Conservation (phyloP, 2,113 vertebrate genomes). For the Lathamus discolor region DNA sequence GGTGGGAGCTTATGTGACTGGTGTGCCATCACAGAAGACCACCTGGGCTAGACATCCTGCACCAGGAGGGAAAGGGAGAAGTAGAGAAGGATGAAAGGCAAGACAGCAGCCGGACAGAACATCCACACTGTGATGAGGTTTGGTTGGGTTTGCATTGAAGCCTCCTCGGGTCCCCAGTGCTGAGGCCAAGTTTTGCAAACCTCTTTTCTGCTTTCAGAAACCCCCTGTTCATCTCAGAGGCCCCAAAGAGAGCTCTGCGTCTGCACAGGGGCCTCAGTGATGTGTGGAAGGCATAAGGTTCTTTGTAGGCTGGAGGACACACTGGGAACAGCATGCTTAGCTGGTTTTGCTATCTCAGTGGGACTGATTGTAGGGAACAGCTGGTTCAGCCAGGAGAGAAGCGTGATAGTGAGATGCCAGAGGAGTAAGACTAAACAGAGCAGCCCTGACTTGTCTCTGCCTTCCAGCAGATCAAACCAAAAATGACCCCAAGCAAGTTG, state of each 20-base stretch:
- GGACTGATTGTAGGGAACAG: slow-evolving; percentile 38
- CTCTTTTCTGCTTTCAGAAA: background rate
- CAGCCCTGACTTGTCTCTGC: background rate
- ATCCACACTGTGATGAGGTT: background rate
- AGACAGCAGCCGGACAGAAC: background rate
- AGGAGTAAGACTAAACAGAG: background rate
- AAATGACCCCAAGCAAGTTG: background rate
- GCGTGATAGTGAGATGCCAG: background rate
- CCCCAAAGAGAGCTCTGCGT: rapidly evolving
- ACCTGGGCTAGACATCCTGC: background rate
- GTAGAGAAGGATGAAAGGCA: background rate
- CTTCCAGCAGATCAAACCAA: background rate
- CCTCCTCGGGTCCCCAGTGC: background rate
- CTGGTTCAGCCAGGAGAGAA: background rate
- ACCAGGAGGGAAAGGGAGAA: background rate
- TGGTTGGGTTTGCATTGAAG: background rate
- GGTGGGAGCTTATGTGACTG: background rate
- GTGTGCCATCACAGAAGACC: background rate
- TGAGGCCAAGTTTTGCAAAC: background rate
- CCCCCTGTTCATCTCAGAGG: background rate
- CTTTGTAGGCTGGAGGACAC: slow-evolving; percentile 8
- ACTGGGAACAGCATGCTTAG: background rate
- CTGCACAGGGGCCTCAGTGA: background rate
- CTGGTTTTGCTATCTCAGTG: slow-evolving; percentile 18
- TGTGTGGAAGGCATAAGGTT: background rate